Base-by-base conservation (phyloP, 2,797 vertebrate species). In the Psittacula derbiana region DNA sequence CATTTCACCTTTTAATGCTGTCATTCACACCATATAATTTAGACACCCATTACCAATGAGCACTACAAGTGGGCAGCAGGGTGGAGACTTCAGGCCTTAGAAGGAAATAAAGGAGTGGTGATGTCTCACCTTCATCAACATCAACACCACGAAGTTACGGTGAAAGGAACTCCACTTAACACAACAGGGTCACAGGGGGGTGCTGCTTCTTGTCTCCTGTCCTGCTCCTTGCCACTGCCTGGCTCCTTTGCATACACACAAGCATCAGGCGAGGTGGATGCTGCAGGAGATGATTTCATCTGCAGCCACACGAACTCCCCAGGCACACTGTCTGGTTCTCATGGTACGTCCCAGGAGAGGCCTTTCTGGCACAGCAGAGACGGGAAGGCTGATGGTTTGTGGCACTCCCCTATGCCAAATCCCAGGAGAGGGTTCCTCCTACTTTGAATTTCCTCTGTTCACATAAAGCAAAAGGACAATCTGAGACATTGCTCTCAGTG, bases 401-500 rank as follows among this genome's bases (percentile, higher is more conserved):
- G 93, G 92, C 92, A 94, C 92, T 97, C 91, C 53, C 86, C 73
- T 53, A 69, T 65, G 85, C 91, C 90, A 92, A 96, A 95, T 95
- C 91, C 94, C 86, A 0, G 61, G 92, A 93, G 95, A 93, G 28
- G 75, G 52, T 79, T 93, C 91, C 86, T 92, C 78, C 90, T 95
- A 80, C 94, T 96, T 96, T 94, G 88, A 97, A 95, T 97, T 96
- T 97, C 61, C 53, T 94, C 93, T 90, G 67, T 92, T 92, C 88
- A 38, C 86, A 95, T 81, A 90, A 94, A 95, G 72, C 78, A 95
- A 93, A 92, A 93, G 87, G 93, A 97, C 88, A 94, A 93, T 92
- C 95, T 94, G 78, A 96, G 91, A 73, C 88, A 92, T 62, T 87
- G 92, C 93, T 95, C 90, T 94, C 90, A 85, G 81, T 93, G 85